These are phyloP conservation scores for Mactromeris polynyma DNA, from an alignment of 2,888 invertebrate genomes.

Conservation along the genomic window DNA sequence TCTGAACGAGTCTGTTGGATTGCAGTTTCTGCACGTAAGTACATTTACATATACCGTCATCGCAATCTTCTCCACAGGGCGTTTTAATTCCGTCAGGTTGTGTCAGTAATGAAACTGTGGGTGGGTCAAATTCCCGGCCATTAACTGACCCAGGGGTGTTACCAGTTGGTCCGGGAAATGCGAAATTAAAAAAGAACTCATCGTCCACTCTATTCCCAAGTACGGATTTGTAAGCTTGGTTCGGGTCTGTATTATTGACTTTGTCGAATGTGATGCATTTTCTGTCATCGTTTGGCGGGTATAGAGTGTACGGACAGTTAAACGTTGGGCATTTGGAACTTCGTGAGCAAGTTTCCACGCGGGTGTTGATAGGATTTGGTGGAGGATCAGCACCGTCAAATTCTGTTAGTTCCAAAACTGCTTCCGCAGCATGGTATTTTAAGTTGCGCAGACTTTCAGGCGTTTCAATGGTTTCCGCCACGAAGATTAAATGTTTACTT, in stretches of 20 bases:
- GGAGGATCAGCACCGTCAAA: constrained; percentile 40
- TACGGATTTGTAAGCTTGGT: constrained; percentile 24
- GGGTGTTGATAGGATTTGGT: constrained; percentile 38
- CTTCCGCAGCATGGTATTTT: constrained; percentile 67
- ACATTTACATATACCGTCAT: constrained; percentile 68
- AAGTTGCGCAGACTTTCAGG: constrained; percentile 30
- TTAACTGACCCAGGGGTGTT: constrained; percentile 73
- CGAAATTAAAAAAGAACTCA: constrained; percentile 74
- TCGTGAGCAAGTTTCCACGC: background rate
- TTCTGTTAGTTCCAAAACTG: constrained; percentile 60
- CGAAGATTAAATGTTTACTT: constrained; percentile 67
- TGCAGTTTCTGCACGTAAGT: constrained; percentile 62
- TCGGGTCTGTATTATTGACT: constrained; percentile 45
- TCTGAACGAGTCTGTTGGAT: constrained; percentile 19
- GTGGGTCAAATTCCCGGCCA: constrained; percentile 60
- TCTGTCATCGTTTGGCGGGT: constrained; percentile 30
- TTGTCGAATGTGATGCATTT: constrained; percentile 60
- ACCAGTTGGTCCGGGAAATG: constrained; percentile 68
- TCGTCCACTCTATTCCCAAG: constrained; percentile 28
- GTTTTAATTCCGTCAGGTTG: constrained; percentile 48
- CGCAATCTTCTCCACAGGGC: constrained; percentile 43
- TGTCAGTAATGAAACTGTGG: constrained; percentile 56
- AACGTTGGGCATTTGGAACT: constrained; percentile 59
- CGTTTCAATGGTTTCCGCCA: constrained; percentile 71
- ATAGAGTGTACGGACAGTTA: constrained; percentile 71